A percentile compares a stretch with the other conserved stretches of the same genome.
These are phyloP conservation scores for Chouioia cunea DNA, from an alignment of 2,888 invertebrate species.

Conservation along the genomic window DNA sequence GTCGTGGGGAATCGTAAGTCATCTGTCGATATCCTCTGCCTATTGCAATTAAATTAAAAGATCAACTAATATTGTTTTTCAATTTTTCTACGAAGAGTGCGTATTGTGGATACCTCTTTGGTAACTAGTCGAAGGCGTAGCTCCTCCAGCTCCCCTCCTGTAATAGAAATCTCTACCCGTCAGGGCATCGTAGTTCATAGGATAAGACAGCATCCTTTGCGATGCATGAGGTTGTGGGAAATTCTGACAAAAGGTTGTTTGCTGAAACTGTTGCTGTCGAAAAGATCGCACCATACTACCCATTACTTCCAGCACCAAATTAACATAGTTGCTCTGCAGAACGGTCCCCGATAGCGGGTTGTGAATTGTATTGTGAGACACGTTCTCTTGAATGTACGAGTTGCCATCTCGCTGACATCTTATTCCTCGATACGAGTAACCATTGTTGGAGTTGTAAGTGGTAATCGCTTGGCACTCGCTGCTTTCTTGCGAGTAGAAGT, in stretches of 20 bases:
- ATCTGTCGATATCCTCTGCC: slow-evolving; percentile 17
- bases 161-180: slow-evolving; percentile 29
- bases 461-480: slow-evolving; percentile 36
- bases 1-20: slow-evolving; percentile 4
- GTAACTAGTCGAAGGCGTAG: background rate
- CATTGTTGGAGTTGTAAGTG: slow-evolving; percentile 39
- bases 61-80: slow-evolving; percentile 4
- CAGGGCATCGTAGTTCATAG: slow-evolving; percentile 24
- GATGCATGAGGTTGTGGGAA: slow-evolving; percentile 8
- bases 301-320: slow-evolving; percentile 48
- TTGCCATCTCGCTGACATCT: slow-evolving; percentile 31
- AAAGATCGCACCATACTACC: slow-evolving; percentile 45
- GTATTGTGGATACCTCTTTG: slow-evolving; percentile 18
- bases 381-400: slow-evolving; percentile 44
- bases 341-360: slow-evolving; percentile 35
- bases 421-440: slow-evolving; percentile 38
- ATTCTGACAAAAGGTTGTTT: slow-evolving; percentile 42
- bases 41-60: slow-evolving; percentile 6
- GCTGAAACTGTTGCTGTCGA: slow-evolving; percentile 46
- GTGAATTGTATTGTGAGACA: slow-evolving; percentile 43
- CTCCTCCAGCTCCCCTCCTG: slow-evolving; percentile 25
- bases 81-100: too few relatives aligned
- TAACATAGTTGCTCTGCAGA: slow-evolving; percentile 43
- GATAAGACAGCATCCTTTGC: slow-evolving; percentile 29
- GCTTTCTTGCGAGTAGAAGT: slow-evolving; percentile 38